A percentile compares a stretch with the other conserved stretches of the same genome.
Conservation (phyloP, 2,113 vertebrate species). For the Corynorhinus townsendii region DNA sequence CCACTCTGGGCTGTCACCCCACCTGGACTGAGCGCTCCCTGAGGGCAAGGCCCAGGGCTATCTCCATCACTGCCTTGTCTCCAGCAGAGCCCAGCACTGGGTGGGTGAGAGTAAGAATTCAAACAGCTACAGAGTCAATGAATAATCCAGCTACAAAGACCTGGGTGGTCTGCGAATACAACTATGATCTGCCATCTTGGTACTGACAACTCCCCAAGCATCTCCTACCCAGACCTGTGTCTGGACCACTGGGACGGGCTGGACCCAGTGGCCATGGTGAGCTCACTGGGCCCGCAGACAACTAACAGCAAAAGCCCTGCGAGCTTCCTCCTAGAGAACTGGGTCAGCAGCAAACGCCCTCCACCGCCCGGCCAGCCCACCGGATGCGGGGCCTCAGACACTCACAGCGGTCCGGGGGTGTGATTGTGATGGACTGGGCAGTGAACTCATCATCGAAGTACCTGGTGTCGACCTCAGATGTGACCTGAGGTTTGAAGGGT, state of each 20-base stretch:
- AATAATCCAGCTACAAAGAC: background rate
- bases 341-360: background rate
- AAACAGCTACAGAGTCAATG: background rate
- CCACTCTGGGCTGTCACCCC: background rate
- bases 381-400: background rate
- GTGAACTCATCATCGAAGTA: constrained; percentile 98
- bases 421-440: constrained; percentile 94
- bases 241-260: background rate
- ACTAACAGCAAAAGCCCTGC: background rate
- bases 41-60: background rate
- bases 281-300: background rate
- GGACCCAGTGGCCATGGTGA: accelerated
- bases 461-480: constrained; percentile 92
- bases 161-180: background rate
- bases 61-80: background rate
- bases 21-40: background rate
- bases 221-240: background rate
- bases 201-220: background rate
- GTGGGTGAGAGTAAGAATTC: background rate
- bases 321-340: background rate
- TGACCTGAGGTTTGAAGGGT: constrained; percentile 95
- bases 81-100: background rate
- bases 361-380: too few species aligned
- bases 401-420: constrained; percentile 95
- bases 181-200: accelerated